phyloP scores from a whole-genome alignment of 2,888 invertebrate genomes.

The Pseudanteris insignis region DNA sequence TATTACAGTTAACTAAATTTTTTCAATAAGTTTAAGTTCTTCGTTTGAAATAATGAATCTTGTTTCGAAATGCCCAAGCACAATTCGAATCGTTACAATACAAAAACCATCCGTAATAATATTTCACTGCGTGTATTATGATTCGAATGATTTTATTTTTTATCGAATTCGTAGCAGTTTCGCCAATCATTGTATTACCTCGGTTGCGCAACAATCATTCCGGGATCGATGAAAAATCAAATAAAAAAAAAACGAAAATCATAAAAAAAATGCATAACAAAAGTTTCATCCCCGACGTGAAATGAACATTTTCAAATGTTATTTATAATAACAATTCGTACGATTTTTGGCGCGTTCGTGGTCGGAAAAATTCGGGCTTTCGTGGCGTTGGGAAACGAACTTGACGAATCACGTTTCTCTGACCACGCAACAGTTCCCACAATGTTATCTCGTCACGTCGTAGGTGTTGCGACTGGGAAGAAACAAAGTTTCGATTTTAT shows the following conservation, averaged over 20 bases:
- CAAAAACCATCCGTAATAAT: not conserved
- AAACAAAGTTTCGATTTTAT: slow-evolving; percentile 44
- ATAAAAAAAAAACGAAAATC: too few relatives aligned
- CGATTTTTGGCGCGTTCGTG: not conserved
- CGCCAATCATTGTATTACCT: slow-evolving; percentile 1
- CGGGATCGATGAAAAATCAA: too few relatives aligned
- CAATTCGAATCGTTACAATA: not conserved
- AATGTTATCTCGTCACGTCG: slow-evolving; percentile 31
- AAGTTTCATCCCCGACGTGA: slow-evolving; percentile 4
- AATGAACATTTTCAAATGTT: too few relatives aligned
- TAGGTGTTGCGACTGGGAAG: slow-evolving; percentile 38
- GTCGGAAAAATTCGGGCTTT: slow-evolving; percentile 16
- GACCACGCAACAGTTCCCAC: slow-evolving; percentile 31
- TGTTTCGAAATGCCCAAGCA: slow-evolving; percentile 6
- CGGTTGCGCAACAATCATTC: slow-evolving; percentile 2
- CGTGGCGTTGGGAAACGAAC: slow-evolving; percentile 25
- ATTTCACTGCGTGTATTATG: not conserved
- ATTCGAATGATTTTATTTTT: slow-evolving; percentile 4
- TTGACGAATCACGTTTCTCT: slow-evolving; percentile 30
- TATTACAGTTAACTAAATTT: too few relatives aligned
- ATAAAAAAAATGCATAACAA: too few relatives aligned
- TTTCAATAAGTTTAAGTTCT: not conserved
- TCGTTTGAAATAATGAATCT: not conserved
- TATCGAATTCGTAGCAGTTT: slow-evolving; percentile 2
- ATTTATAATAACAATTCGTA: too few relatives aligned